Evolutionary conservation across 2,113 vertebrate genomes (phyloP), one percentile per base, ranked within the genome.

Genomic region (Lepisosteus oculatus): DNA sequence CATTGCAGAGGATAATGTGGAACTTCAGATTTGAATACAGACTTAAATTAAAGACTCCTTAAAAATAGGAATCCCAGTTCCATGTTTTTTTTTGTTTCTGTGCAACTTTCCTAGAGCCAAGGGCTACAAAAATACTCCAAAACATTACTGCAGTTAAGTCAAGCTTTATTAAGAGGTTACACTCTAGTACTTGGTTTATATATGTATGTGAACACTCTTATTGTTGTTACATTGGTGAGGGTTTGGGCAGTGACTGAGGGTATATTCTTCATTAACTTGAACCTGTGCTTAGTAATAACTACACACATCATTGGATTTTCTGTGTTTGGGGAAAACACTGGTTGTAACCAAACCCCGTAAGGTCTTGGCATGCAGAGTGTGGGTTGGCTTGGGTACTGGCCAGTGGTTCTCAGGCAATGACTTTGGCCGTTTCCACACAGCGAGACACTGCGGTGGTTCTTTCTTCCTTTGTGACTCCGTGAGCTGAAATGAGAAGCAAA

Each of bases 111-210:
- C 29, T 29, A 29, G 29, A 29, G 29, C 29, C 2, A 29, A 29
- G 29, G 2, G 29, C 29, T 29, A 29, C 29, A 29, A 29, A 29
- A 29, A 29, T 29, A 29, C 1, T 29, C 29, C 47, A 51, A 1
- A 51, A 51, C 47, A 2, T 6, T 9, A 9, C 2, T 90, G 89
- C 83, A 81, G 70, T 85, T 76, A 86, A 81, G 72, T 87, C 80
- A 87, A 85, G 88, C 86, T 92, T 92, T 91, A 91, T 92, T 91
- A 84, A 80, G 68, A 62, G 73, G 54, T 62, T 68, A 13, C 63
- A 56, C 54, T 69, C 61, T 70, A 80, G 79, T 73, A 77, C 61
- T 75, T 70, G 76, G 61, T 75, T 29, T 29, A 74, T 80, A 83
- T 77, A 86, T 80, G 69, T 68, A 67, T 77, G 66, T 74, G 15